Evolutionary conservation across 92 coral and sea anemone genomes (phyloP).

Genomic region (Porites evermanni): DNA sequence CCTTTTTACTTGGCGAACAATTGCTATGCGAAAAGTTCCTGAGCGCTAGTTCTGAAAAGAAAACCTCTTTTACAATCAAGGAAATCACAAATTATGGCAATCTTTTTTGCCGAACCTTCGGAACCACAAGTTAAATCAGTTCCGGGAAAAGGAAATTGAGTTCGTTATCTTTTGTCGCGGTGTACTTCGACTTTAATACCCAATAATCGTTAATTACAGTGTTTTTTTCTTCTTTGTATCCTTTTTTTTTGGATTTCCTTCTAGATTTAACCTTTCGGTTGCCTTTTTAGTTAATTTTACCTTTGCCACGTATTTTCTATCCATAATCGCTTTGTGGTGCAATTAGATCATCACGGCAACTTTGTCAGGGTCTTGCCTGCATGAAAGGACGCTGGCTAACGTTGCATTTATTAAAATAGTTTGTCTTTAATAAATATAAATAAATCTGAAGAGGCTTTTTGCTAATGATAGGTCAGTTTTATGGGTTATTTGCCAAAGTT

Average conservation of each 20-base stretch:
- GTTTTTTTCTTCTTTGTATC: neutral
- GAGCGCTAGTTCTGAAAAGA: too few species aligned
- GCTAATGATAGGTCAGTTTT: neutral
- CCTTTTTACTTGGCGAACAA: too few species aligned
- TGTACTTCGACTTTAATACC: neutral
- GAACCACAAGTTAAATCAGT: neutral
- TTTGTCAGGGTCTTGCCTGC: neutral
- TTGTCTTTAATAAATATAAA: neutral
- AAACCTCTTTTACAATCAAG: neutral
- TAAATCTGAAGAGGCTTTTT: neutral
- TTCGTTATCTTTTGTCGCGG: neutral
- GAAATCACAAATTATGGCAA: neutral
- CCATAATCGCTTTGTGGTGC: constrained; percentile 2
- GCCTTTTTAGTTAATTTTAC: neutral
- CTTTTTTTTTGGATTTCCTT: neutral
- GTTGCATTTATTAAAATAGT: neutral
- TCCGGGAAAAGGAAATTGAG: neutral
- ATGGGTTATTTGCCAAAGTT: too few species aligned
- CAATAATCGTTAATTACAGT: too few species aligned
- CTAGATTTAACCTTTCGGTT: neutral
- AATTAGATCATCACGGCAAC: neutral
- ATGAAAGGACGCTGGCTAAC: neutral
- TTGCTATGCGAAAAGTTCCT: too few species aligned
- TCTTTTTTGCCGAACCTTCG: neutral
- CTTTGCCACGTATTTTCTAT: neutral